Evolutionary conservation across 2,888 invertebrate species (phyloP), one percentile per base, ranked within the genome.

Genomic region (Xylophagus ater): DNA sequence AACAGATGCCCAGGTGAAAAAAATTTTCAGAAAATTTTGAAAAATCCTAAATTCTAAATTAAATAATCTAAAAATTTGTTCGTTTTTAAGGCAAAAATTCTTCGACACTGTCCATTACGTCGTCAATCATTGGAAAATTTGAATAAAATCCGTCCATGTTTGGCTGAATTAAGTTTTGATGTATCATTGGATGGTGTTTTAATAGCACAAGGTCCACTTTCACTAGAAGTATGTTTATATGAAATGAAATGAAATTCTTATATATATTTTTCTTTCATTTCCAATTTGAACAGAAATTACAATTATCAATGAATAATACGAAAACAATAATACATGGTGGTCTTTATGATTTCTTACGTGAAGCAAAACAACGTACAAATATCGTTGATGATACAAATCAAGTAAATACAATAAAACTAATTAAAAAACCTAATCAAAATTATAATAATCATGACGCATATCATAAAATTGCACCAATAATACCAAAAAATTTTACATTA

Each of bases 201-300:
- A 8, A 77, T 81, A 48, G 85, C 84, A 5, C 82, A 83, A 52
- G 84, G 82, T 4, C 83, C 85, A n/a, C 64, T 86, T n/a, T 82
- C 83, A 48, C 78, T 87, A 28, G 85, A 87, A 72, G 85, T 83
- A 62, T 55, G 53, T 47, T 13, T 20, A 30, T 34, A 30, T 17
- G 6, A 23, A 24, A 39, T 18, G 29, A 25, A 38, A 20, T 5
- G 10, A 30, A 28, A 34, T 24, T 15, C 13, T 21, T 9, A 17
- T n/a, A 26, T 7, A 9, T n/a, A 32, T 26, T 20, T 20, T 14
- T 23, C 12, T 37, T 12, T 26, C 14, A 28, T 35, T 35, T 31
- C 26, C 5, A 32, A 37, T 44, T 3, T 18, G 48, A 50, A 2
- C 41, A 65, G 65, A 65, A 66, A 51, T 52, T 66, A 9, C 63